Percentiles rank a stretch among this genome's conserved stretches.
Evolutionary conservation across 2,888 invertebrate genomes (phyloP).

Genomic region (Eulithis testata): DNA sequence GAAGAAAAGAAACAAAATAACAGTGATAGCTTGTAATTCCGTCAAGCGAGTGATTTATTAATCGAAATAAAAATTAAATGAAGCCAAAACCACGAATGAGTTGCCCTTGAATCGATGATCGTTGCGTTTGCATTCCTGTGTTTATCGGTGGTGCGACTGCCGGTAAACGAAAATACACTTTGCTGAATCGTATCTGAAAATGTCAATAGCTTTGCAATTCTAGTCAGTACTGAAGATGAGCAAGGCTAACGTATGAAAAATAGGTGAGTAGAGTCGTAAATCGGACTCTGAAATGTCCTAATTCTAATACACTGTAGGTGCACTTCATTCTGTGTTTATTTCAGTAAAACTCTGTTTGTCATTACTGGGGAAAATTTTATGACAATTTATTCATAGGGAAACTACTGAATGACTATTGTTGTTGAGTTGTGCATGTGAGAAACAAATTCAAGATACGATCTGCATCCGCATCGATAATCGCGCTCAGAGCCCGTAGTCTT

Average conservation of each 20-base stretch:
- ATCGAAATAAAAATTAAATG: slow-evolving; percentile 69
- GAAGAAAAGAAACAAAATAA: slow-evolving; percentile 73
- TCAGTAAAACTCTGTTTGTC: too few species aligned
- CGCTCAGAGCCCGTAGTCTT: not conserved
- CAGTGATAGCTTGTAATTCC: slow-evolving; percentile 78
- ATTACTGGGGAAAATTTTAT: too few species aligned
- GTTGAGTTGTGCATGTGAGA: too few species aligned
- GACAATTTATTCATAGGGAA: too few species aligned
- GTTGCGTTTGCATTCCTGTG: slow-evolving; percentile 32
- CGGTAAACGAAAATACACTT: slow-evolving; percentile 16
- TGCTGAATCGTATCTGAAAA: slow-evolving; percentile 39
- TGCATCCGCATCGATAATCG: slow-evolving; percentile 37
- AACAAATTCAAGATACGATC: slow-evolving; percentile 28
- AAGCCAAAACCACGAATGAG: slow-evolving; percentile 83
- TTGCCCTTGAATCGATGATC: slow-evolving; percentile 60
- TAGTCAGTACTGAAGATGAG: not conserved
- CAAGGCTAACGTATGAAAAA: too few species aligned
- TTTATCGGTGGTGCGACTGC: slow-evolving; percentile 10
- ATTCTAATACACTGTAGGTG: too few species aligned
- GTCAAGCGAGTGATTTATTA: slow-evolving; percentile 80
- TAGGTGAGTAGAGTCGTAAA: too few species aligned
- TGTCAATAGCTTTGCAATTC: slow-evolving; percentile 8
- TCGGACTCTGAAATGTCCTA: too few species aligned
- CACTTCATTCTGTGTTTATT: too few species aligned
- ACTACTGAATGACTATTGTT: too few species aligned